Conservation (phyloP, 2,888 invertebrate species). For the Allolobophora icterica region DNA sequence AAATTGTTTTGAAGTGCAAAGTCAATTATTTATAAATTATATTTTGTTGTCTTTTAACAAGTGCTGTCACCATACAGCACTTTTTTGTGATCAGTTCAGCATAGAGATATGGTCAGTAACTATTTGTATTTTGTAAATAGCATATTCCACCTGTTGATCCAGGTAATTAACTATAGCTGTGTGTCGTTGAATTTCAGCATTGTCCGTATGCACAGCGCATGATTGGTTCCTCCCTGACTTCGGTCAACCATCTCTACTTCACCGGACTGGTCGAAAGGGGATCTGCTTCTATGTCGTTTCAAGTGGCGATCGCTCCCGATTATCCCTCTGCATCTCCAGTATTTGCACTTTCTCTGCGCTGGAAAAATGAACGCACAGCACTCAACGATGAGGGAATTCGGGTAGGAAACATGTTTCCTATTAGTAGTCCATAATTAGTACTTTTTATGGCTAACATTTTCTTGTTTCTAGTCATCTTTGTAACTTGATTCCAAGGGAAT, state of each 20-base stretch:
- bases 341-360: slow-evolving; percentile 77
- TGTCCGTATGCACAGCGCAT: slow-evolving; percentile 53
- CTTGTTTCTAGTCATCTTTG: neutral
- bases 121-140: no score
- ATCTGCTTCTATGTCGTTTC: slow-evolving; percentile 79
- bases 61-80: no score
- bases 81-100: no score
- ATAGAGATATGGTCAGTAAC: no score
- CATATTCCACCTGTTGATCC: no score
- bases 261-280: slow-evolving; percentile 80
- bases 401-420: slow-evolving; percentile 62
- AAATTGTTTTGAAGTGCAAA: no score
- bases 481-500: neutral
- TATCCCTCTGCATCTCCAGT: slow-evolving; percentile 82
- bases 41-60: no score
- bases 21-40: no score
- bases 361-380: slow-evolving; percentile 75
- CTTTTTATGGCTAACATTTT: neutral
- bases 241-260: slow-evolving; percentile 69
- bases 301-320: slow-evolving; percentile 80
- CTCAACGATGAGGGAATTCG: slow-evolving; percentile 76
- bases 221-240: slow-evolving; percentile 61
- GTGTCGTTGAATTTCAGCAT: slow-evolving; percentile 34
- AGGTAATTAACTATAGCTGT: neutral
- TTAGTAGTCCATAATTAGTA: neutral